Conservation (phyloP, 2,888 invertebrate genomes). For the Dioctria linearis region DNA sequence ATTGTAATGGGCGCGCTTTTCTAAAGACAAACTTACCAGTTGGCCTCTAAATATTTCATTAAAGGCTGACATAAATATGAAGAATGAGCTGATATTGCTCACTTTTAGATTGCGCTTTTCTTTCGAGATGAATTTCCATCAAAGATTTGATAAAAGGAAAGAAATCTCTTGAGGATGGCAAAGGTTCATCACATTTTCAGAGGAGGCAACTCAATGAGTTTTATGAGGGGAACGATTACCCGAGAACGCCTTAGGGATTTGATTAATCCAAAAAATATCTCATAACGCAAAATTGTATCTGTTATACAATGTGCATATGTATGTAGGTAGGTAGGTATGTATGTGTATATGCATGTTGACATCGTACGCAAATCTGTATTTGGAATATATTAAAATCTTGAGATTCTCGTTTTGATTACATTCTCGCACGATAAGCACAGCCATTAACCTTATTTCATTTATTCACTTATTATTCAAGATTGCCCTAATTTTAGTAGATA, state of each 20-base stretch:
- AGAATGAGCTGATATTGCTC: background rate
- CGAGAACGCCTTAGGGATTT: slow-evolving; percentile 14
- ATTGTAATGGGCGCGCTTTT: slow-evolving; percentile 46
- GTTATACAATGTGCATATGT: background rate
- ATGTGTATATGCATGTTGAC: too few species aligned
- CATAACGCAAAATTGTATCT: slow-evolving; percentile 48
- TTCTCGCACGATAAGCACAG: too few species aligned
- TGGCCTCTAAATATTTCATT: slow-evolving; percentile 43
- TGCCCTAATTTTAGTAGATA: too few species aligned
- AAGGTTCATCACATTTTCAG: background rate
- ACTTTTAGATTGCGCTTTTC: background rate
- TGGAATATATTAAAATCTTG: too few species aligned
- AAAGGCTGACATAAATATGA: slow-evolving; percentile 46
- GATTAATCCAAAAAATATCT: background rate
- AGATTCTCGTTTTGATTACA: too few species aligned
- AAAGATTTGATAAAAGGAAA: slow-evolving; percentile 5
- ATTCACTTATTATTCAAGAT: too few species aligned
- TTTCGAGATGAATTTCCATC: slow-evolving; percentile 27
- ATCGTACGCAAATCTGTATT: too few species aligned
- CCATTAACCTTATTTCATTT: too few species aligned
- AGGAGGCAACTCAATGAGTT: background rate
- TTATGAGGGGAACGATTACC: slow-evolving; percentile 12
- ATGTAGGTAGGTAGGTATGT: too few species aligned
- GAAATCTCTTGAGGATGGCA: slow-evolving; percentile 5
- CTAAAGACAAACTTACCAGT: background rate